Evolutionary conservation across 2,797 vertebrate genomes (phyloP).

Genomic region (Alcedo atthis): DNA sequence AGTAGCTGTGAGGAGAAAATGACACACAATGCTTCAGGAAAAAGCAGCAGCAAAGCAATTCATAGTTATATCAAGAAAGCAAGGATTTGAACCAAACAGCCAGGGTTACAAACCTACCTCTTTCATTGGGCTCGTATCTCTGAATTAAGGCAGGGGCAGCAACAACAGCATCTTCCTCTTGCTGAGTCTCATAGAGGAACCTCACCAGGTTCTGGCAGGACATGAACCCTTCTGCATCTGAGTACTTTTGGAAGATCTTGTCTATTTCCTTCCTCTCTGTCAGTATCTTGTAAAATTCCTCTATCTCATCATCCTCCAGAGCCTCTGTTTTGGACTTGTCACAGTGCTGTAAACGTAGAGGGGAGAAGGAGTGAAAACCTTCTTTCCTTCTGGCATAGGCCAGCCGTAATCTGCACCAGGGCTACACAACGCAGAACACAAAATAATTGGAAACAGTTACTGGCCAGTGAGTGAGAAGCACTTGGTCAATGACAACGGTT

Average conservation of each 20-base stretch:
- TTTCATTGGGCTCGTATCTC: conserved; percentile 86
- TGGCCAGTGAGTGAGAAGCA: background rate
- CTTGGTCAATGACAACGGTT: background rate
- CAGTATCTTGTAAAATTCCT: conserved; percentile 90
- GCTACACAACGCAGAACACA: conserved; percentile 73
- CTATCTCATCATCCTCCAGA: conserved; percentile 91
- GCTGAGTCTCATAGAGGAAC: conserved; percentile 86
- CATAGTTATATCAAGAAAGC: background rate
- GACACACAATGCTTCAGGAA: background rate
- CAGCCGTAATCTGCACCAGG: conserved; percentile 70
- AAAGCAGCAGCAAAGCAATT: background rate
- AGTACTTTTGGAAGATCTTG: conserved; percentile 80
- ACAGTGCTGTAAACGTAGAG: conserved; percentile 83
- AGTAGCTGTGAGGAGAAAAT: background rate
- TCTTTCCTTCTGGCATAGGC: conserved; percentile 71
- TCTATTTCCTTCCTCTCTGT: conserved; percentile 89
- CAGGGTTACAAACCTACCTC: conserved; percentile 76
- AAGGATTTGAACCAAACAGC: background rate
- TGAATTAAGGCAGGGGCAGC: conserved; percentile 86
- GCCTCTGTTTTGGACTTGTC: conserved; percentile 88
- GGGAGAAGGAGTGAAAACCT: conserved; percentile 69
- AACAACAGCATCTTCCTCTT: conserved; percentile 79
- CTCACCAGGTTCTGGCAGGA: conserved; percentile 79
- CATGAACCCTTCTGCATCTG: conserved; percentile 77
- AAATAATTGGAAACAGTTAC: conserved; percentile 64